phyloP scores from a whole-genome alignment of 2,113 vertebrate genomes.

The Crocuta crocuta region DNA sequence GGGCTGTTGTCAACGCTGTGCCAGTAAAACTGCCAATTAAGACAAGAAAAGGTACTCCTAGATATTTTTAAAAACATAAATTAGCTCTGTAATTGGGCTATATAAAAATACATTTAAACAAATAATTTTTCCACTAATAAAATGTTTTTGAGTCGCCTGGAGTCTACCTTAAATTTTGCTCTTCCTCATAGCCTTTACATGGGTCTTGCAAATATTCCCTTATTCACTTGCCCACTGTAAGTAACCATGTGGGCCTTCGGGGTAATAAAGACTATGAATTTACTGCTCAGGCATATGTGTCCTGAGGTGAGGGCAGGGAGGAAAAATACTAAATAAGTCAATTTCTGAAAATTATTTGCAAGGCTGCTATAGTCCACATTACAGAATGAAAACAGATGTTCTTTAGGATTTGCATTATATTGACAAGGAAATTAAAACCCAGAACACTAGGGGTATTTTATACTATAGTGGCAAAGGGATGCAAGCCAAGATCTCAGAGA shows the following conservation, averaged over 20 bases:
- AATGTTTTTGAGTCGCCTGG: conserved; percentile 33
- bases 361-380: conserved; percentile 48
- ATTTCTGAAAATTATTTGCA: conserved; percentile 67
- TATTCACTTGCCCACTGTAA: background rate
- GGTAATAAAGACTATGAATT: background rate
- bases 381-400: conserved; percentile 69
- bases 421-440: conserved; percentile 65
- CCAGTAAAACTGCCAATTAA: conserved; percentile 70
- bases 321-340: conserved; percentile 50
- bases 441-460: conserved; percentile 55
- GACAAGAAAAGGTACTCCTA: conserved; percentile 52
- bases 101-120: conserved; percentile 60
- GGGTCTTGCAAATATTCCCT: background rate
- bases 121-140: conserved; percentile 52
- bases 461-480: conserved; percentile 32
- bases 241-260: background rate
- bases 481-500: conserved; percentile 57
- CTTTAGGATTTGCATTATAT: conserved; percentile 57
- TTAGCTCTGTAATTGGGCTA: background rate
- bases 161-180: conserved; percentile 16
- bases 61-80: conserved; percentile 60
- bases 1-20: conserved; percentile 68
- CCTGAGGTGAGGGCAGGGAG: conserved; percentile 46
- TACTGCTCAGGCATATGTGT: background rate
- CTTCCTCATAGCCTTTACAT: background rate